These are phyloP conservation scores for Neotoma lepida DNA, from an alignment of 2,113 vertebrate genomes.

Conservation along the genomic window DNA sequence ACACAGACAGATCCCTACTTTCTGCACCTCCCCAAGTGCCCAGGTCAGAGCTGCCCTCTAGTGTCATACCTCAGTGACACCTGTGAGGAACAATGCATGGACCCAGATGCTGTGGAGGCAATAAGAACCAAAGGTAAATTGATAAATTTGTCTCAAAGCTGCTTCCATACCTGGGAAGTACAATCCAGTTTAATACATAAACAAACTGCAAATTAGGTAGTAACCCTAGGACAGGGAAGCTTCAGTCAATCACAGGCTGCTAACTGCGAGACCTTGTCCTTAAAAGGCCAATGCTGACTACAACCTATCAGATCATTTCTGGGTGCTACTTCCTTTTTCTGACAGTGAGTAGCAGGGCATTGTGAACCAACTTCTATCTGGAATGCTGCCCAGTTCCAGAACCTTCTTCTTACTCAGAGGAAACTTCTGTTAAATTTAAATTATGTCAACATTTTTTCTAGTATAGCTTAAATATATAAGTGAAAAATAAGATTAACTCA, in stretches of 20 bases:
- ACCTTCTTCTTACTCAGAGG: background rate
- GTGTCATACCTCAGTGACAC: background rate
- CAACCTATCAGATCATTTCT: background rate
- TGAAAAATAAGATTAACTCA: background rate
- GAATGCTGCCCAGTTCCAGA: background rate
- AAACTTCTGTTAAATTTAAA: background rate
- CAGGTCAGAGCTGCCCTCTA: background rate
- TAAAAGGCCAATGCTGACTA: background rate
- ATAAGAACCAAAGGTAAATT: background rate
- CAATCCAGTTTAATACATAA: background rate
- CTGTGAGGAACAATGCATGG: background rate
- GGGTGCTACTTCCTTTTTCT: background rate
- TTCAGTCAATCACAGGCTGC: background rate
- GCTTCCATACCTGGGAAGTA: background rate
- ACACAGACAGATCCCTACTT: background rate
- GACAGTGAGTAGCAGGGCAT: background rate
- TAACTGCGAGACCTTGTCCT: background rate
- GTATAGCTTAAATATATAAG: background rate
- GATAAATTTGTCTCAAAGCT: background rate
- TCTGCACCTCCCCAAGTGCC: background rate
- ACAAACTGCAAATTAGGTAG: background rate
- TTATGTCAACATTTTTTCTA: background rate
- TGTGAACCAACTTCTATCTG: background rate
- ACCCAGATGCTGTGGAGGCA: background rate
- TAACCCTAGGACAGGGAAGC: background rate